These are phyloP conservation scores for Corythornis leucogaster DNA, from an alignment of 2,797 vertebrate genomes.

Conservation along the genomic window DNA sequence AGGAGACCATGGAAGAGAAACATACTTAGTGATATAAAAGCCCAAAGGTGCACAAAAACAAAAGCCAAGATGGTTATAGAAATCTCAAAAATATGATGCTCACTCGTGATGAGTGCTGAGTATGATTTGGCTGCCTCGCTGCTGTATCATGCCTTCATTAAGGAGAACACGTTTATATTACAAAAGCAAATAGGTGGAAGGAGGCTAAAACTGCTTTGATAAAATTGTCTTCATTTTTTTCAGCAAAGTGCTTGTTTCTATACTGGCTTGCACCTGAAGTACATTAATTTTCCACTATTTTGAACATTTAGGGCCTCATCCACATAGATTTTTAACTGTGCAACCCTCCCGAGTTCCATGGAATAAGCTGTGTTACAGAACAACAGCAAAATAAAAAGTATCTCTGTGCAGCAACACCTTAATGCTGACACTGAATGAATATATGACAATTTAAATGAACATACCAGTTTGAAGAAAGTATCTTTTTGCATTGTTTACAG, in stretches of 20 bases:
- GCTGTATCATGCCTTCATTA: not conserved
- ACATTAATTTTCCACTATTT: not conserved
- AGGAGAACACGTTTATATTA: not conserved
- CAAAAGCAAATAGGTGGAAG: not conserved
- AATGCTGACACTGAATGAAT: not conserved
- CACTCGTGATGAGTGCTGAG: not conserved
- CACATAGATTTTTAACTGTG: not conserved
- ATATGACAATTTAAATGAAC: not conserved
- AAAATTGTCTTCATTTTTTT: not conserved
- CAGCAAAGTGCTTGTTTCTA: not conserved
- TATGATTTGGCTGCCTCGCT: not conserved
- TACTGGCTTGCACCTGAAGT: not conserved
- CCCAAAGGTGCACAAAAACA: not conserved
- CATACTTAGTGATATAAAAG: not conserved
- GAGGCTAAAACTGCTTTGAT: not conserved
- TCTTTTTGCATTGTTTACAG: slow-evolving; percentile 89
- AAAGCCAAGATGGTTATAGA: not conserved
- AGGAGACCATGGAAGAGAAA: not conserved
- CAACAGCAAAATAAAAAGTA: not conserved
- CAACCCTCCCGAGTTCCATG: not conserved
- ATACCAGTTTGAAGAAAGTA: slow-evolving; percentile 91
- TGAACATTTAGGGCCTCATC: not conserved
- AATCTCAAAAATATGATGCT: not conserved
- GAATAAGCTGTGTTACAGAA: not conserved
- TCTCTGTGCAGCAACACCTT: not conserved